phyloP scores from a whole-genome alignment of 2,888 invertebrate species.

The Aspidiotus destructor region DNA sequence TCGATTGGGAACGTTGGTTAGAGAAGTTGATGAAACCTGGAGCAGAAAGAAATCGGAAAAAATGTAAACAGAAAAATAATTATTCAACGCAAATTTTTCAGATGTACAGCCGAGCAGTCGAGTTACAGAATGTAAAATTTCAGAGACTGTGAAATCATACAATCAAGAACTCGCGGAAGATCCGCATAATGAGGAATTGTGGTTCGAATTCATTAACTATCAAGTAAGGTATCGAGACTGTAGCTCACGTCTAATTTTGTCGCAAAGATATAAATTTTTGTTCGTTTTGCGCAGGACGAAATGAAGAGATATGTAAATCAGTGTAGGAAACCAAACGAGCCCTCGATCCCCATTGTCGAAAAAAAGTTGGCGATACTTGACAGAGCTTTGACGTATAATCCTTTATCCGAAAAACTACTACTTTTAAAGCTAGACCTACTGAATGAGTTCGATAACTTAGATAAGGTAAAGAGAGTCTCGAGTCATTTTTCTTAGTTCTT shows the following conservation, averaged over 20 bases:
- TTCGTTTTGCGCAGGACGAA: constrained; percentile 40
- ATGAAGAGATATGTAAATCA: constrained; percentile 45
- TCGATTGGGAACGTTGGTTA: constrained; percentile 3
- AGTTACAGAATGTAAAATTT: constrained; percentile 9
- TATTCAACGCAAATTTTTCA: background rate
- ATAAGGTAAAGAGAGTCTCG: constrained; percentile 41
- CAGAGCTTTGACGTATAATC: constrained; percentile 51
- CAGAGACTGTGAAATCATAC: constrained; percentile 42
- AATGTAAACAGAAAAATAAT: background rate
- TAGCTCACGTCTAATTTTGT: too few species aligned
- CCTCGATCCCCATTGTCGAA: constrained; percentile 43
- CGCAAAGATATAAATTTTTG: background rate
- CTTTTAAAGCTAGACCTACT: constrained; percentile 45
- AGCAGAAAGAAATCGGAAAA: background rate
- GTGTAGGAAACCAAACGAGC: constrained; percentile 43
- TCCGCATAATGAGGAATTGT: constrained; percentile 48
- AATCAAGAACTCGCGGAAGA: constrained; percentile 47
- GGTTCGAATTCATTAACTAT: constrained; percentile 53
- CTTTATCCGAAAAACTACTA: constrained; percentile 47
- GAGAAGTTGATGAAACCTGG: too few species aligned
- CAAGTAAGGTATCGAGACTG: constrained; percentile 42
- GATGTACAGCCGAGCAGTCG: constrained; percentile 10
- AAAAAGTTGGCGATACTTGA: constrained; percentile 54
- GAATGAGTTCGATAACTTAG: constrained; percentile 49
- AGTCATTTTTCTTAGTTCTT: background rate